phyloP scores from a whole-genome alignment of 2,113 vertebrate species.

The Serinus canaria region DNA sequence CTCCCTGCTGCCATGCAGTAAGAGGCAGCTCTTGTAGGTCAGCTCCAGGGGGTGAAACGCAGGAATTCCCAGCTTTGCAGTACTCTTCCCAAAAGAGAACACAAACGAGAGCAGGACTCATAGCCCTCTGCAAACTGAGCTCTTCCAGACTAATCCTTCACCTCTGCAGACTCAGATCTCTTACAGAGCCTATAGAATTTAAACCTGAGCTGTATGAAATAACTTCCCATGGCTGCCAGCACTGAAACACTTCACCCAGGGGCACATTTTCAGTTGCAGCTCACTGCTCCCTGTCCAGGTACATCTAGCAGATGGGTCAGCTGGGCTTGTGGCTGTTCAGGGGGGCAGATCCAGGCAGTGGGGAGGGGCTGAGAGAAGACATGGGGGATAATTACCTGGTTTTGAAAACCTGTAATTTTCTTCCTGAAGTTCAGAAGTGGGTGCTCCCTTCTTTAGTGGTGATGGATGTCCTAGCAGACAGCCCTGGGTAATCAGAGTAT shows the following conservation, averaged over 20 bases:
- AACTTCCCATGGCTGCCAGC: background rate
- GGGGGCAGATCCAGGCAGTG: background rate
- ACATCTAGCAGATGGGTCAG: background rate
- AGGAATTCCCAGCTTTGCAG: background rate
- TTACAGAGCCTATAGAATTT: background rate
- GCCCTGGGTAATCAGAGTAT: background rate
- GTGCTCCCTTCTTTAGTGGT: fast-evolving
- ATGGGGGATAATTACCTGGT: fast-evolving
- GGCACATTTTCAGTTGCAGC: background rate
- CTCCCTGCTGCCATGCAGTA: fast-evolving
- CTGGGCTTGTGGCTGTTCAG: background rate
- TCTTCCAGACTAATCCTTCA: background rate
- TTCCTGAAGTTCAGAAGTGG: background rate
- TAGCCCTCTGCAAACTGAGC: background rate
- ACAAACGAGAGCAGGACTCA: background rate
- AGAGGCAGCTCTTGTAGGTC: background rate
- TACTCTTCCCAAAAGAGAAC: background rate
- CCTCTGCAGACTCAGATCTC: background rate
- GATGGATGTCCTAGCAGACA: background rate
- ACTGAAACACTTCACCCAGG: background rate
- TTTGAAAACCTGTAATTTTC: background rate
- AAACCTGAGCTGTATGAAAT: background rate
- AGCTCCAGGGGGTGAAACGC: background rate
- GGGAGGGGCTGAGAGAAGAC: background rate
- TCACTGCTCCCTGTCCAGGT: background rate